Base-by-base conservation (phyloP, 2,113 vertebrate species). In the Tichodroma muraria region DNA sequence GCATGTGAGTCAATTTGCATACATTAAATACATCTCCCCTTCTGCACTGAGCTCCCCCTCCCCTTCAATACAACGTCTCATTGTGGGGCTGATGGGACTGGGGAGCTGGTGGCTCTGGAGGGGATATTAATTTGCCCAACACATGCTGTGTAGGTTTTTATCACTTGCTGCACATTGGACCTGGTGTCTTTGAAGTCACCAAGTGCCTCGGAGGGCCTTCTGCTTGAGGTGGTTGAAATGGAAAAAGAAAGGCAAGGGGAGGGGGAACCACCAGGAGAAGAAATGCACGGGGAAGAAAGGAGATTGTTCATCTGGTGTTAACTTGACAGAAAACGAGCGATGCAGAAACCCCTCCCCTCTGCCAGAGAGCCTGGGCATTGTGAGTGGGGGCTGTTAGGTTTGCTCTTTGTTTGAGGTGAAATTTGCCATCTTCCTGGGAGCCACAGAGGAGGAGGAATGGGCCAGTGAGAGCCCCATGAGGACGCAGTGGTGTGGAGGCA, bases 1-100 rank as follows among this genome's bases (percentile, higher is more conserved):
- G 97, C 97, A 98, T 97, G 95, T 87, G 92, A 98, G 95, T 94
- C 97, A 97, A 98, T 98, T 98, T 98, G 96, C 98, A 98, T 98
- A 96, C 78, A 96, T 98, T 98, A 98, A 98, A 97, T 92, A 97
- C 96, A 97, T 96, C 93, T 97, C 89, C 87, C 80, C 83, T 96
- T 93, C 92, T 94, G 85, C 94, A 95, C 90, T 3, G 22, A 65
- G 89, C 73, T 95, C 89, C 95, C 96, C 97, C 94, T 86, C 94
- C 96, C 95, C 94, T 97, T 95, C 82, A 57, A 80, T 95, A 85
- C 64, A 96, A 91, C 95, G 96, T 97, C 97, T 98, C 97, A 97
- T 97, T 97, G 97, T 57, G 80, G 93, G 84, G 96, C 97, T 97
- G 95, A 96, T 96, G 97, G 97, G 97, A 95, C 94, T 1, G 69